These are phyloP conservation scores for Solen grandis DNA, from an alignment of 1,140 invertebrate species.

Conservation along the genomic window DNA sequence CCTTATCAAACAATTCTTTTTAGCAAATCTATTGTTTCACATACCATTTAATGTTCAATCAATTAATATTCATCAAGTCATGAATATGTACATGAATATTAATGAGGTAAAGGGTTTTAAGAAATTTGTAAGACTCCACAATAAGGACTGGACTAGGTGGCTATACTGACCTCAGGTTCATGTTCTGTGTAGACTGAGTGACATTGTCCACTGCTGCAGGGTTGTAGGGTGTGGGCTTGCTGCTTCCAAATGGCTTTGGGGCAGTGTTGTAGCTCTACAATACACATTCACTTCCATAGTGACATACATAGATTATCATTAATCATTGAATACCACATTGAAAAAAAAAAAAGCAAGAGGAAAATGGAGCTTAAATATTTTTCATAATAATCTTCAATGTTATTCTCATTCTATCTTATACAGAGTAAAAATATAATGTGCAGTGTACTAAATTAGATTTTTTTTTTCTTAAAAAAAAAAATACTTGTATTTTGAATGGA, in stretches of 20 bases:
- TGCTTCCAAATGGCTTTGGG: slow-evolving; percentile 70
- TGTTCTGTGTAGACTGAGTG: neutral
- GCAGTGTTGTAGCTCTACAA: slow-evolving; percentile 73
- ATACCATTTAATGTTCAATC: too few species aligned
- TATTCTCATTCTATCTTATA: neutral
- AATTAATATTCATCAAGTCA: too few species aligned
- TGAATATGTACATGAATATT: too few species aligned
- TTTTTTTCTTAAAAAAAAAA: too few species aligned
- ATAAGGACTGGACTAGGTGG: too few species aligned
- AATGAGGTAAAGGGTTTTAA: too few species aligned
- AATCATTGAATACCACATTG: neutral
- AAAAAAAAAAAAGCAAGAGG: neutral
- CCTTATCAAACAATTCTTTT: too few species aligned
- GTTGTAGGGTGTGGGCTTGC: slow-evolving; percentile 1
- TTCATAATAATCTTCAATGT: neutral
- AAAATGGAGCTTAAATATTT: neutral
- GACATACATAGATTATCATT: neutral
- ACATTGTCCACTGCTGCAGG: slow-evolving; percentile 9
- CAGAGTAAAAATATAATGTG: neutral
- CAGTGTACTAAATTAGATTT: too few species aligned
- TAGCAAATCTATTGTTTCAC: too few species aligned
- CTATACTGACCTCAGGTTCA: slow-evolving; percentile 8
- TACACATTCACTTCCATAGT: slow-evolving; percentile 8
- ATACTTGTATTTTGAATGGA: too few species aligned
- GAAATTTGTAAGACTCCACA: too few species aligned